Evolutionary conservation across 1,140 invertebrate species (phyloP).

Genomic region (Drosophila azteca): DNA sequence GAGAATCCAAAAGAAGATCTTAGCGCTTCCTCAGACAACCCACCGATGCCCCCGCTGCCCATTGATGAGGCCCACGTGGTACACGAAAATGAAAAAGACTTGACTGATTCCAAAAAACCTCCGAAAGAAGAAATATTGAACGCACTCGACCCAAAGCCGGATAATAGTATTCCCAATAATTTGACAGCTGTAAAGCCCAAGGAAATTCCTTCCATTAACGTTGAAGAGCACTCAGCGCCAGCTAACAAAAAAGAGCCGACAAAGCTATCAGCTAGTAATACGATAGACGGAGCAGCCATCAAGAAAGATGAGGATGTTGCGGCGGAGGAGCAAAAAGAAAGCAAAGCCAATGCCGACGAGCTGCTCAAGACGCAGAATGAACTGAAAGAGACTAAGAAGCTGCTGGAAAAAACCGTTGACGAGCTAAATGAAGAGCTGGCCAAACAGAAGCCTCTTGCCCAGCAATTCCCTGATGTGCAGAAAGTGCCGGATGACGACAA

Average conservation of each 20-base stretch:
- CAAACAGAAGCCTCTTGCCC: constrained; percentile 66
- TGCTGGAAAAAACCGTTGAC: constrained; percentile 84
- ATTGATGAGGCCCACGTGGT: constrained; percentile 63
- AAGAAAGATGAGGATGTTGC: constrained; percentile 86
- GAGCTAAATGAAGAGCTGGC: constrained; percentile 84
- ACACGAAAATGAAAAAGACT: constrained; percentile 24
- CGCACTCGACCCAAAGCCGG: constrained; percentile 8
- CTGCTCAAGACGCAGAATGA: constrained; percentile 84
- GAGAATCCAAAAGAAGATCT: constrained; percentile 29
- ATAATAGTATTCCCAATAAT: constrained; percentile 5
- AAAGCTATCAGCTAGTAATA: constrained; percentile 46
- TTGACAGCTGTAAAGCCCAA: constrained; percentile 10
- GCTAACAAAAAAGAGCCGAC: neutral
- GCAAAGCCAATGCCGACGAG: constrained; percentile 83
- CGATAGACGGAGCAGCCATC: constrained; percentile 81
- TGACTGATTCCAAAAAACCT: constrained; percentile 11
- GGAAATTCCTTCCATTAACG: constrained; percentile 16
- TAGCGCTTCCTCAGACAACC: constrained; percentile 44
- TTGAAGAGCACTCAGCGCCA: neutral
- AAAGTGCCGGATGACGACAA: constrained; percentile 45
- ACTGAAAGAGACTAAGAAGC: constrained; percentile 85
- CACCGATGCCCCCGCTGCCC: constrained; percentile 66
- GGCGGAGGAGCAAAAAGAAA: constrained; percentile 83
- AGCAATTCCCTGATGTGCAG: constrained; percentile 10
- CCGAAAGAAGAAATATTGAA: neutral